A percentile compares a stretch with the other conserved stretches of the same genome.
Conservation (phyloP, 2,113 vertebrate genomes). For the Neolamprologus cancellatus region DNA sequence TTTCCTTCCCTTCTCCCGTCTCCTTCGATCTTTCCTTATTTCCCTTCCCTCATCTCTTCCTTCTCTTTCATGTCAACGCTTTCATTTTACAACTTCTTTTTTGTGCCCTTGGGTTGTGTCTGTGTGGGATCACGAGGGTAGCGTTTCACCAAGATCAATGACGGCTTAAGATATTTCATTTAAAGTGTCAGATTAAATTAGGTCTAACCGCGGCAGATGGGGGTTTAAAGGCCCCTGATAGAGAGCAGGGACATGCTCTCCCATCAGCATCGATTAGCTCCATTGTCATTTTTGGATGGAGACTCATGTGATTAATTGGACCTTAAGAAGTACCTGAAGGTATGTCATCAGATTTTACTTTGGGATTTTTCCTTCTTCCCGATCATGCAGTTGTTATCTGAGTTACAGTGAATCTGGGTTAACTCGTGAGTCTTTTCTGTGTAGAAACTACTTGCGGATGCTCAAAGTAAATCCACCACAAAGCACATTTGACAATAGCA, state of each 20-base stretch:
- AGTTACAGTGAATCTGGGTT: not conserved
- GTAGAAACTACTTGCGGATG: not conserved
- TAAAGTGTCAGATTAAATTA: constrained; percentile 40
- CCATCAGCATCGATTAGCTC: constrained; percentile 40
- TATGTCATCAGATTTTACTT: not conserved
- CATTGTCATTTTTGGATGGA: constrained; percentile 13
- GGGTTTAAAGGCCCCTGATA: constrained; percentile 11
- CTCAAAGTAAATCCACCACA: not conserved
- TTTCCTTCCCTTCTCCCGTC: not conserved
- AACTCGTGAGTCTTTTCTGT: not conserved
- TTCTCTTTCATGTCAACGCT: constrained; percentile 13
- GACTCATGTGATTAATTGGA: constrained; percentile 34
- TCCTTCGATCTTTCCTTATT: not conserved
- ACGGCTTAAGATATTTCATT: constrained; percentile 22
- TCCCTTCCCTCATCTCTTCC: not conserved
- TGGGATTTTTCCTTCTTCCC: not conserved
- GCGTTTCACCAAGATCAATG: constrained; percentile 21
- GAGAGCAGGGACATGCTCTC: constrained; percentile 14
- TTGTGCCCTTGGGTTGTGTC: not conserved
- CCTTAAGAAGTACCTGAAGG: constrained; percentile 26
- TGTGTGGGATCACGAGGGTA: not conserved
- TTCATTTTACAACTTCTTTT: constrained; percentile 25
- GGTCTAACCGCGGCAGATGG: not conserved
- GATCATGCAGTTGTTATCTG: not conserved
- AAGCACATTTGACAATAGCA: not conserved